Evolutionary conservation across 2,797 vertebrate species (phyloP), one percentile per base, ranked within the genome.

Genomic region (Anabacerthia variegaticeps): DNA sequence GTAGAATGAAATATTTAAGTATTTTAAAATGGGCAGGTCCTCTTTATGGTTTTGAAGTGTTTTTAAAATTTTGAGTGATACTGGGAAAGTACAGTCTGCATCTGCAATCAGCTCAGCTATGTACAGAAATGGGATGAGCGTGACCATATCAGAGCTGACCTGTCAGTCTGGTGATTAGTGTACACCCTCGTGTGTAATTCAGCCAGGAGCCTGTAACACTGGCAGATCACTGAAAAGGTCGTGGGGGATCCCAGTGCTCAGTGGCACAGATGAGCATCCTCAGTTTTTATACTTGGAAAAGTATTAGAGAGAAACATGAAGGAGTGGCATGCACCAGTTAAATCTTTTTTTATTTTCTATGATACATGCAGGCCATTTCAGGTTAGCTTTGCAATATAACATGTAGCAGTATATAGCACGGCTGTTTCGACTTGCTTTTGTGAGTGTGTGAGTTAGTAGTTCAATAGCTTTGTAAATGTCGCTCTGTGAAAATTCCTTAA

Each of bases 391-490:
- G 51, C 75, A 68, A 21, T 44, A 19, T 27, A 68, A 34, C 15
- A 1, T 75, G 41, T 67, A 90, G 67, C 46, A 80, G 54, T 67
- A 37, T 41, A 65, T 75, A 73, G 87, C 77, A 68, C 2, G 0
- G 61, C 78, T 85, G 54, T 81, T 66, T 37, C 74, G 81, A 34
- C 39, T 41, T 55, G 30, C 24, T 59, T 76, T 85, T 85, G 48
- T 59, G 63, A 44, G 36, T 21, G 44, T 55, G 17, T 56, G 73
- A 88, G 59, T 89, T 82, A 81, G 49, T 54, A 62, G 67, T 63
- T 94, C 67, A 95, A n/a, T 80, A 69, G 48, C 63, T 93, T 91
- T 89, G 78, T 92, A 94, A 90, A 91, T 93, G 77, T 46, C 92
- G 32, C 43, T 79, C 37, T 80, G 2, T 61, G 46, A 91, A 93